Percentiles rank a stretch among this genome's conserved stretches.
These are phyloP conservation scores for Marasmarcha lunaedactyla DNA, from an alignment of 2,888 invertebrate species.

Conservation along the genomic window DNA sequence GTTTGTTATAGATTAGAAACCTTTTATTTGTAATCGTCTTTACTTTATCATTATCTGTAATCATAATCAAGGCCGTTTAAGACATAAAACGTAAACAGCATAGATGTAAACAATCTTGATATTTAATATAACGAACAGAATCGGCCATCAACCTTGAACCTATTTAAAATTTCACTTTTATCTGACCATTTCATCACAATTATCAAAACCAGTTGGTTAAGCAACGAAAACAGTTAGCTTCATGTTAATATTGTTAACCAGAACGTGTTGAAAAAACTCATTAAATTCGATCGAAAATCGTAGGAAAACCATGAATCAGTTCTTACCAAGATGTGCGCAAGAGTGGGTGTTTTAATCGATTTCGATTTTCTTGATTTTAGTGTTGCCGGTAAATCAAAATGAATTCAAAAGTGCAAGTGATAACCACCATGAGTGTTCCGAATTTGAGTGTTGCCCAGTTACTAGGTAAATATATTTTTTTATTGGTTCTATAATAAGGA, in stretches of 20 bases:
- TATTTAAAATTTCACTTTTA: too few species aligned
- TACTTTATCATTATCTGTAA: too few species aligned
- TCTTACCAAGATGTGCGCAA: slow-evolving; percentile 37
- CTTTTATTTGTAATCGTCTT: too few species aligned
- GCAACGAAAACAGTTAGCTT: slow-evolving; percentile 20
- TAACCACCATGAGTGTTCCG: slow-evolving; percentile 52
- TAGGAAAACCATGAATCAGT: slow-evolving; percentile 51
- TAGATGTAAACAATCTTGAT: too few species aligned
- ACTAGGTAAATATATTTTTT: slow-evolving; percentile 35
- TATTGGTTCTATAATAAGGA: not conserved
- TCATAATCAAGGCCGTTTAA: too few species aligned
- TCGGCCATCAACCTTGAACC: too few species aligned
- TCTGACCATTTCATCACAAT: slow-evolving; percentile 3
- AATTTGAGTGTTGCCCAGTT: slow-evolving; percentile 59
- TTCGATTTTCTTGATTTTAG: too few species aligned
- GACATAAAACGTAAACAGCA: too few species aligned
- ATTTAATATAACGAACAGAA: too few species aligned
- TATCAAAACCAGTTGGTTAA: slow-evolving; percentile 16
- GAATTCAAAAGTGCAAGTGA: not conserved
- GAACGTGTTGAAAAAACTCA: slow-evolving; percentile 32
- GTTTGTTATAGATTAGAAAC: too few species aligned
- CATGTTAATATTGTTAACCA: slow-evolving; percentile 34
- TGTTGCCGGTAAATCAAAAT: too few species aligned
- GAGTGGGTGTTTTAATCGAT: slow-evolving; percentile 19
- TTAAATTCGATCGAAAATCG: slow-evolving; percentile 33